Base-by-base conservation (phyloP, 1,140 invertebrate genomes). In the Monomorium pharaonis region DNA sequence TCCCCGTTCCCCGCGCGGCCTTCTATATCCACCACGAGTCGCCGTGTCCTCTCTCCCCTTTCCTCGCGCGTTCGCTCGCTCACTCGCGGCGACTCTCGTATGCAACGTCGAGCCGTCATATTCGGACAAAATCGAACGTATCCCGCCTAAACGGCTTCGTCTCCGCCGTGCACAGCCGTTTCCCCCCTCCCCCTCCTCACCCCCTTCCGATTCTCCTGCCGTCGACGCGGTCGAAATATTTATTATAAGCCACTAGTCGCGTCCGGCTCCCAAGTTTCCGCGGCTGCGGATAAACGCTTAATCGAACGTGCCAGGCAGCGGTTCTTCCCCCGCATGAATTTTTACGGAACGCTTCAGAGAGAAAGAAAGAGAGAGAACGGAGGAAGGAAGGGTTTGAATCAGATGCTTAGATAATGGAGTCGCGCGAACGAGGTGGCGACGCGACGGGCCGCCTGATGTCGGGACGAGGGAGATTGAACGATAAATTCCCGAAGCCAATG, bases 61-160 rank as follows among this genome's bases (percentile, higher is more conserved):
- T 67, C 21, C 44, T 84, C 63, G 51, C 58, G 1, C 44, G 2
- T 49, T 51, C 84, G 76, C 75, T 81, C 69, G 44, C 60, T 74
- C 54, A 42, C 47, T 47, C 58, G 60, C 49, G 42, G 42, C 76
- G 76, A 69, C 62, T 37, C 83, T 56, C 65, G 56, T 87, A 80
- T 90, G 89, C 88, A 83, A 83, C 51, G 85, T 85, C 86, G 84
- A 90, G 88, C 89, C 89, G 89, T 90, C 89, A 90, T 90, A 90
- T 90, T 90, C 89, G 89, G 78, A 88, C 88, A 90, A 88, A 90
- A 90, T 90, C 89, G 88, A 90, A 90, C 89, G 88, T 90, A 90
- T 90, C 86, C 89, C 84, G 87, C 86, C 89, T 90, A 90, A 90
- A 90, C 88, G 88, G 76, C 58, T 89, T 49, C 81, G 62, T 80